phyloP scores from a whole-genome alignment of 2,113 vertebrate genomes.

The cat (Felis catus) region DNA sequence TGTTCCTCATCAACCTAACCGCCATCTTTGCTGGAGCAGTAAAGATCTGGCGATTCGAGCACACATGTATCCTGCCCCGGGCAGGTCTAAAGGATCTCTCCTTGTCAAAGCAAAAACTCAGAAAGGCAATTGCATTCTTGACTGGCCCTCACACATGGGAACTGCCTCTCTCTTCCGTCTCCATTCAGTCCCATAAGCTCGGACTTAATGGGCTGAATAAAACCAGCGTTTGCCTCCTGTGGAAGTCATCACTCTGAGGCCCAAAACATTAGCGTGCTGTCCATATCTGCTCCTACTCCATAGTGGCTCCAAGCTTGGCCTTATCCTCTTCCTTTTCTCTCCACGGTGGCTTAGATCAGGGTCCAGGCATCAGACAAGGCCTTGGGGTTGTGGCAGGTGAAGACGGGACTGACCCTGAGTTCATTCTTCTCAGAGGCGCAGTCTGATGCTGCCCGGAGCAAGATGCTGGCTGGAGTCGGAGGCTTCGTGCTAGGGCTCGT shows the following conservation, averaged over 20 bases:
- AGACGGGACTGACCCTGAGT: neutral
- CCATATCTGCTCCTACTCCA: neutral
- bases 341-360: neutral
- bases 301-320: no score
- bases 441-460: neutral
- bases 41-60: neutral
- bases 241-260: neutral
- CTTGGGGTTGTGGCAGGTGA: neutral
- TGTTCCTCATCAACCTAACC: neutral
- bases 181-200: neutral
- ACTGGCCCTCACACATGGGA: neutral
- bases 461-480: constrained; percentile 14
- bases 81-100: neutral
- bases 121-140: neutral
- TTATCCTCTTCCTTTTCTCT: neutral
- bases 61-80: neutral
- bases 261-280: neutral
- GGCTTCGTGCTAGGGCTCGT: neutral
- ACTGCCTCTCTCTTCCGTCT: neutral
- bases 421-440: neutral
- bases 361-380: neutral
- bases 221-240: neutral
- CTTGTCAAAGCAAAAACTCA: neutral
- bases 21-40: neutral
- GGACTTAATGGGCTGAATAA: neutral